Evolutionary conservation across 2,888 invertebrate species (phyloP), one percentile per base, ranked within the genome.

Genomic region (Acrobeloides nanus): DNA sequence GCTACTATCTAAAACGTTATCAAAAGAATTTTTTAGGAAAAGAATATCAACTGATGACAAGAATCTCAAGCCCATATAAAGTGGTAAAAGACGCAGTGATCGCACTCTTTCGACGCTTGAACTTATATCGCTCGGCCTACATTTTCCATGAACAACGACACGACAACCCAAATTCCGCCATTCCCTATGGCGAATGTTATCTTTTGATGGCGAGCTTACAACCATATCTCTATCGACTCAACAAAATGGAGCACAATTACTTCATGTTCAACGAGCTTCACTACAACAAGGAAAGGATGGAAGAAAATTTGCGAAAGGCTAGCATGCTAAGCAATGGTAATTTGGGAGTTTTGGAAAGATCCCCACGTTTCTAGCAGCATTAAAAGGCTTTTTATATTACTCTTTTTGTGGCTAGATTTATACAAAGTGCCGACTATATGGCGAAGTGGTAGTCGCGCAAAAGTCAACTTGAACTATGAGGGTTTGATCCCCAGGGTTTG

Each of bases 21-120:
- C n/a, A n/a, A n/a, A n/a, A n/a, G n/a, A n/a, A n/a, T n/a, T n/a
- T n/a, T n/a, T n/a, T n/a, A n/a, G n/a, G n/a, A 66, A 58, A 40
- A 3, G 73, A 84, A 48, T 89, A 84, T 74, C 81, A 82, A 23
- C 84, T 86, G 0, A 78, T 90, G 57, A 89, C 88, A 4, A 80
- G 87, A 53, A 83, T 88, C 79, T 84, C 84, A 80, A 85, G 86
- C 7, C 84, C 85, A 47, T 84, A 85, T 74, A 74, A 74, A 41
- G 65, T 70, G 21, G 58, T 69, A 6, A 38, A 46, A n/a, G 41
- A 49, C 20, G 53, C 59, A 1, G 55, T 66, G 10, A 20, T 48
- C 15, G 35, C 45, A 15, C 46, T 68, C n/a, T 68, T 63, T 35
- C 26, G 43, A 20, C 43, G 41, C n/a, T 47, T 57, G 29, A 25